Conservation (phyloP, 1,140 invertebrate genomes). For the Nasonia giraulti region DNA sequence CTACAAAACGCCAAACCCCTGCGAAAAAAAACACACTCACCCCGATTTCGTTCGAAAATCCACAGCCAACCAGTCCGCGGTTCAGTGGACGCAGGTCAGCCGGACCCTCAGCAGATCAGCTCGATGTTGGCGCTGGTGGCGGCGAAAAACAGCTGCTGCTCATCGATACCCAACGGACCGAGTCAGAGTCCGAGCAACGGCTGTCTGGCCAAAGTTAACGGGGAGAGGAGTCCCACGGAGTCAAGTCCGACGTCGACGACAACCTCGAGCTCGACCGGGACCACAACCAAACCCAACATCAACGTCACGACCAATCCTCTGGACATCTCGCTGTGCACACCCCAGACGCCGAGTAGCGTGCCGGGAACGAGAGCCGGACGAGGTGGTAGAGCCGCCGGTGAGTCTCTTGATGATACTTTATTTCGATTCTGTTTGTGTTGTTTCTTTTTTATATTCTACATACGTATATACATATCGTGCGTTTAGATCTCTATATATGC, state of each 20-base stretch:
- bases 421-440: not conserved
- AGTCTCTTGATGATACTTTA: not conserved
- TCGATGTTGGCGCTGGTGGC: slow-evolving; percentile 63
- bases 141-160: slow-evolving; percentile 60
- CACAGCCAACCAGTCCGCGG: slow-evolving; percentile 70
- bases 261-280: slow-evolving; percentile 52
- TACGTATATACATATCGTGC: no score
- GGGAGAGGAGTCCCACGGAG: not conserved
- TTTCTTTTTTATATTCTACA: not conserved
- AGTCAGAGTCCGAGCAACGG: slow-evolving; percentile 48
- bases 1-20: no score
- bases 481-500: no score
- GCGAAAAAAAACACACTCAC: no score
- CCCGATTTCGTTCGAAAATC: not conserved
- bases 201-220: not conserved
- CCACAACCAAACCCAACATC: slow-evolving; percentile 74
- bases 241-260: slow-evolving; percentile 53
- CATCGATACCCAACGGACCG: not conserved
- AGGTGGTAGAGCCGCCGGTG: slow-evolving; percentile 1
- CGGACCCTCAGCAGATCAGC: slow-evolving; percentile 63
- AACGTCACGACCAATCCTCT: slow-evolving; percentile 80
- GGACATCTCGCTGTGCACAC: slow-evolving; percentile 70
- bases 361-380: not conserved
- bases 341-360: not conserved
- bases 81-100: slow-evolving; percentile 72